Percentiles rank a stretch among this genome's conserved stretches.
phyloP scores from a whole-genome alignment of 1,140 invertebrate species.

The Notospermus geniculatus region DNA sequence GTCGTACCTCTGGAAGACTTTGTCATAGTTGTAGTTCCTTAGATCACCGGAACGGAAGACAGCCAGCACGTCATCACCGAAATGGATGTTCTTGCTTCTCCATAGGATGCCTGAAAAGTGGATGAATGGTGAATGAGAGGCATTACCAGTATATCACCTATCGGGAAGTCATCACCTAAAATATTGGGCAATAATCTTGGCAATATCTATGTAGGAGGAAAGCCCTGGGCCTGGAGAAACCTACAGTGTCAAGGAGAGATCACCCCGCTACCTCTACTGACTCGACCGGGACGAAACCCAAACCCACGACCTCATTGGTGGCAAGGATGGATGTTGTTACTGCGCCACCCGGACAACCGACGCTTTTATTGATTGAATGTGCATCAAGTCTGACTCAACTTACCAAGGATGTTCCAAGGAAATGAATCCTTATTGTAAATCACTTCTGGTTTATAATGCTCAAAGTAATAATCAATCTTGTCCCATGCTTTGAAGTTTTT shows the following conservation, averaged over 20 bases:
- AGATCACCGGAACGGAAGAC: conserved; percentile 11
- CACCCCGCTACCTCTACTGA: too few species aligned
- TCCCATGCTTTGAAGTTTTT: conserved; percentile 18
- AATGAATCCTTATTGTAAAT: conserved; percentile 21
- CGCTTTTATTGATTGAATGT: too few species aligned
- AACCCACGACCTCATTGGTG: too few species aligned
- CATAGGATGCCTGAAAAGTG: conserved; percentile 10
- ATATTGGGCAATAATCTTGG: too few species aligned
- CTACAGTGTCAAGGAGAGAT: too few species aligned
- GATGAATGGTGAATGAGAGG: neutral
- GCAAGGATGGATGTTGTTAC: too few species aligned
- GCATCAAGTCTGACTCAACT: too few species aligned
- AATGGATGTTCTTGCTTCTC: conserved; percentile 16
- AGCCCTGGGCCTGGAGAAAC: too few species aligned
- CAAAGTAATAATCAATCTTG: conserved; percentile 19
- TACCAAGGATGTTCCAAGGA: conserved; percentile 20
- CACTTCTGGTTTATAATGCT: conserved; percentile 19
- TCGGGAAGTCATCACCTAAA: neutral
- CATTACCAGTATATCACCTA: neutral
- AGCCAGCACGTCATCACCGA: conserved; percentile 12
- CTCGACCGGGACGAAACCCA: too few species aligned
- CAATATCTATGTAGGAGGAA: too few species aligned
- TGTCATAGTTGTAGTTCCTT: conserved; percentile 15
- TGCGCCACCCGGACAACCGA: too few species aligned
- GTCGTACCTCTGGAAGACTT: conserved; percentile 11